Evolutionary conservation across 2,113 vertebrate species (phyloP).

Genomic region (Buteo buteo): DNA sequence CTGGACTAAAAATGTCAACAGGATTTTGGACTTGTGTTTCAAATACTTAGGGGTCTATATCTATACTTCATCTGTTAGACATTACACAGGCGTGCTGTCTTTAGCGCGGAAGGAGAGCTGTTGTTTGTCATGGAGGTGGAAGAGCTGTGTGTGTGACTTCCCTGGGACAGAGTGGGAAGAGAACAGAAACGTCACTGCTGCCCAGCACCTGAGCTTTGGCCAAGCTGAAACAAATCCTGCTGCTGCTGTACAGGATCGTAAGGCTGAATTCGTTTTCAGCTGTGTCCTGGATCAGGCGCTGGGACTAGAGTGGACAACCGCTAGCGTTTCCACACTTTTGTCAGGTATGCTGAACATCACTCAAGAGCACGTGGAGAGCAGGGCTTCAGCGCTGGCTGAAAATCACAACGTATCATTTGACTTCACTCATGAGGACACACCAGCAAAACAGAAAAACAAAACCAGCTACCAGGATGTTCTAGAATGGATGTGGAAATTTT

Average conservation of each 20-base stretch:
- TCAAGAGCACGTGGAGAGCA: background rate
- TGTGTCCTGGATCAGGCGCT: background rate
- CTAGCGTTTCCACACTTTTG: background rate
- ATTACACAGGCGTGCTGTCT: accelerated
- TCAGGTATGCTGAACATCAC: background rate
- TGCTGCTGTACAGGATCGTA: background rate
- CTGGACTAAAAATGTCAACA: background rate
- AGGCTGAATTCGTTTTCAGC: background rate
- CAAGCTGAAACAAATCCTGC: background rate
- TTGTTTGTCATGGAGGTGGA: background rate
- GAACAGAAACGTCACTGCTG: background rate
- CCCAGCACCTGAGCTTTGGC: background rate
- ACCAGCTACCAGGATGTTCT: background rate
- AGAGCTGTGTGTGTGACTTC: background rate
- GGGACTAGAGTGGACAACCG: background rate
- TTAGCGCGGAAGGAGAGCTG: background rate
- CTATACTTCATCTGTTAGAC: background rate
- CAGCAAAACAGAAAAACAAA: background rate
- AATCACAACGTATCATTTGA: background rate
- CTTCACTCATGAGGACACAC: background rate
- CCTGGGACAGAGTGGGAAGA: background rate
- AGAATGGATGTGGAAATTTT: background rate
- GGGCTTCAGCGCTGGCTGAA: accelerated
- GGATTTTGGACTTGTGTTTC: background rate
- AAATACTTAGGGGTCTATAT: background rate